Evolutionary conservation across 1,140 invertebrate genomes (phyloP).

Genomic region (Vanessa tameamea): DNA sequence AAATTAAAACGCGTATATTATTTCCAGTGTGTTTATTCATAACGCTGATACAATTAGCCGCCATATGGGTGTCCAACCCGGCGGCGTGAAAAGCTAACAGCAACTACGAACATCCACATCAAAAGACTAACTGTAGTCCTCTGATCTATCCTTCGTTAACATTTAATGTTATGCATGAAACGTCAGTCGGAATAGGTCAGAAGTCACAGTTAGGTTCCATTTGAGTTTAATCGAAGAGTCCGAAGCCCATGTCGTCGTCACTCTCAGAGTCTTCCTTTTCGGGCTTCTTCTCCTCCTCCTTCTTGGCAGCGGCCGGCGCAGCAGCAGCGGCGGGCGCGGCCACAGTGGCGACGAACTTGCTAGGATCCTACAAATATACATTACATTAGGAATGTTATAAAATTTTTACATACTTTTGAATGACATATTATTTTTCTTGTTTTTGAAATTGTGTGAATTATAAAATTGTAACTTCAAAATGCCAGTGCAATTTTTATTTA

Average conservation of each 20-base stretch:
- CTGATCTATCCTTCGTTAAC: not conserved
- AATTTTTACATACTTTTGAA: too few species aligned
- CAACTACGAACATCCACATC: conserved; percentile 31
- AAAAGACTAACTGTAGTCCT: not conserved
- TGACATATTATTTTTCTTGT: too few species aligned
- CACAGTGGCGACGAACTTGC: conserved; percentile 92
- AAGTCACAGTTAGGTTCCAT: not conserved
- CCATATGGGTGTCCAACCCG: conserved; percentile 64
- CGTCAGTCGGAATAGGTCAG: conserved; percentile 6
- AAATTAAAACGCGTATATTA: conserved; percentile 17
- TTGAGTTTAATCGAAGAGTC: conserved; percentile 92
- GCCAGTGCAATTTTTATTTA: conserved; percentile 57
- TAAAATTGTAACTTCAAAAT: conserved; percentile 46
- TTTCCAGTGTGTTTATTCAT: conserved; percentile 36
- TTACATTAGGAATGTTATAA: not conserved
- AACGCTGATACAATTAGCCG: conserved; percentile 45
- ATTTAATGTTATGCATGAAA: not conserved
- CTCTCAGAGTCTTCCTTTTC: conserved; percentile 91
- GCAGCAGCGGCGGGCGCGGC: conserved; percentile 85
- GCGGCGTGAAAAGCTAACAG: conserved; percentile 48
- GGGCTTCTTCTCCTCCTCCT: conserved; percentile 89
- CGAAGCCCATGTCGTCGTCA: conserved; percentile 98
- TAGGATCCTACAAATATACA: conserved; percentile 87
- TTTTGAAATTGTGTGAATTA: not conserved
- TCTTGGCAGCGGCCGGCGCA: conserved; percentile 81